phyloP scores from a whole-genome alignment of 2,888 invertebrate genomes.

The Orchesella flavescens region DNA sequence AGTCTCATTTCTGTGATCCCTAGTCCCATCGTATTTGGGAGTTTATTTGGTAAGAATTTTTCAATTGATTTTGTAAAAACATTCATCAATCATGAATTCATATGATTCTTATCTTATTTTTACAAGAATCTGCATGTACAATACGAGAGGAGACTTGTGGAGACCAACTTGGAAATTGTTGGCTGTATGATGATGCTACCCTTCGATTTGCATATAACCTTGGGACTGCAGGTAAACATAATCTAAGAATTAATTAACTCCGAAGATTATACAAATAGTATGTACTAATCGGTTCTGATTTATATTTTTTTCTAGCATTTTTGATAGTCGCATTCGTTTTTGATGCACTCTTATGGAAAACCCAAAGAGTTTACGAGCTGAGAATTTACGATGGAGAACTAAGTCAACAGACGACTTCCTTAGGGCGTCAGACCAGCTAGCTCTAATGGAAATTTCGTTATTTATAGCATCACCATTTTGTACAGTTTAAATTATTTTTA shows the following conservation, averaged over 20 bases:
- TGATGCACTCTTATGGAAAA: slow-evolving; percentile 79
- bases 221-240: slow-evolving; percentile 70
- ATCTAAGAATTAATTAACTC: neutral
- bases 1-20: slow-evolving; percentile 81
- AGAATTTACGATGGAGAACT: slow-evolving; percentile 76
- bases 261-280: neutral
- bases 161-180: slow-evolving; percentile 74
- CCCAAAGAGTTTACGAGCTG: slow-evolving; percentile 77
- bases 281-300: neutral
- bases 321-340: slow-evolving; percentile 79
- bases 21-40: slow-evolving; percentile 82
- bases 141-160: slow-evolving; percentile 75
- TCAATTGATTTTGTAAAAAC: neutral
- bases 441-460: no score
- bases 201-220: slow-evolving; percentile 69
- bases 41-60: slow-evolving; percentile 78
- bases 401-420: slow-evolving; percentile 19
- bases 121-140: slow-evolving; percentile 66
- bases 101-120: neutral
- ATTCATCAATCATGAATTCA: slow-evolving; percentile 8
- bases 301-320: slow-evolving; percentile 75
- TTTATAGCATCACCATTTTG: no score
- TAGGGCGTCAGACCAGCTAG: no score
- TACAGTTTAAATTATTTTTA: no score
- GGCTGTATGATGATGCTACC: slow-evolving; percentile 66